Evolutionary conservation across 1,140 invertebrate genomes (phyloP).

Genomic region (Apis dorsata): DNA sequence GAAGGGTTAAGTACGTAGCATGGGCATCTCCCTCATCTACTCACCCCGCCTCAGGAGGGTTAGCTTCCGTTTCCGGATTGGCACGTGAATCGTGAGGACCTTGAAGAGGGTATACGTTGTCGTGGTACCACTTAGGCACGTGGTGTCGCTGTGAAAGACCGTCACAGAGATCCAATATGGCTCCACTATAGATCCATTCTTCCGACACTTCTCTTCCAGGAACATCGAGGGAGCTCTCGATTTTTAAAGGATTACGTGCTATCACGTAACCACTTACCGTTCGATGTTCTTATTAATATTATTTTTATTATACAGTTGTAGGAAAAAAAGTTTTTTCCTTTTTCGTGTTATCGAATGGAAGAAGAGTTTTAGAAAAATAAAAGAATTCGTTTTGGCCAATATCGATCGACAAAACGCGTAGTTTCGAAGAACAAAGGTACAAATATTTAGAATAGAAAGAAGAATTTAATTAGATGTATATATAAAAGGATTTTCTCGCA

Average conservation of each 20-base stretch:
- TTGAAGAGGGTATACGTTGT: conserved; percentile 69
- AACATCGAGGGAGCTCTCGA: conserved; percentile 56
- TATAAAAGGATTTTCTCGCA: no score
- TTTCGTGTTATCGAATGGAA: no score
- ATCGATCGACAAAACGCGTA: no score
- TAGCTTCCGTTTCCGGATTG: conserved; percentile 78
- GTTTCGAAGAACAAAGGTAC: no score
- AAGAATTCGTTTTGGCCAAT: no score
- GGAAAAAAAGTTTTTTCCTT: no score
- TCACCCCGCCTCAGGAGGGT: conserved; percentile 60
- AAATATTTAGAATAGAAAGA: no score
- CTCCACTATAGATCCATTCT: conserved; percentile 19
- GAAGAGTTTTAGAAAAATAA: no score
- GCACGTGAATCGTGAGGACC: conserved; percentile 66
- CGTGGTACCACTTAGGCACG: conserved; percentile 75
- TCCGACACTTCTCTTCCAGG: conserved; percentile 35
- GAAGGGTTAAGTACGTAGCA: conserved; percentile 74
- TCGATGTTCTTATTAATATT: no score
- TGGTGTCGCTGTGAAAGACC: conserved; percentile 72
- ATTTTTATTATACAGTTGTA: no score
- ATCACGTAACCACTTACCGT: background rate
- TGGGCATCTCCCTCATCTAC: conserved; percentile 48
- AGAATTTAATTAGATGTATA: no score
- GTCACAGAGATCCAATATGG: conserved; percentile 63
- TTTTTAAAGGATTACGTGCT: conserved; percentile 23